Evolutionary conservation across 2,888 invertebrate genomes (phyloP).

Genomic region (Rhimphoctona megacephalus): DNA sequence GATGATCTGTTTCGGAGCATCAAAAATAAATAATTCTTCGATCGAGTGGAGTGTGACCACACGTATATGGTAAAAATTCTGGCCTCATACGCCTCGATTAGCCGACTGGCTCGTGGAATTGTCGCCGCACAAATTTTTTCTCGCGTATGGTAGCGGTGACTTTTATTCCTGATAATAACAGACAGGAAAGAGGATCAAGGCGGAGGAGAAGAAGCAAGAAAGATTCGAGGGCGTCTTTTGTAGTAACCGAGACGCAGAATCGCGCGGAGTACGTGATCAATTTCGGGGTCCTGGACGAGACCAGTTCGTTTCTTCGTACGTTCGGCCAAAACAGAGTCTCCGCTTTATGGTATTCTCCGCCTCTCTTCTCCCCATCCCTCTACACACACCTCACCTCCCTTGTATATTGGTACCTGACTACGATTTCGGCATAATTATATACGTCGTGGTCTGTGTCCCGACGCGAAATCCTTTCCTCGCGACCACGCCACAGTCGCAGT

Average conservation of each 20-base stretch:
- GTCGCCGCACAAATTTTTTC: constrained; percentile 81
- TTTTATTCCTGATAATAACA: constrained; percentile 85
- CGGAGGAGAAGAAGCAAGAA: constrained; percentile 21
- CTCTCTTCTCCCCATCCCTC: constrained; percentile 61
- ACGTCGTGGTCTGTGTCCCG: constrained; percentile 76
- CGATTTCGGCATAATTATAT: constrained; percentile 84
- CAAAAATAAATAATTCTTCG: neutral
- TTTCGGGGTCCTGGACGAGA: constrained; percentile 72
- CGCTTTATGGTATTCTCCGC: constrained; percentile 58
- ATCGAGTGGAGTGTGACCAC: constrained; percentile 25
- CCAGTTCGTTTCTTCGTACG: constrained; percentile 73
- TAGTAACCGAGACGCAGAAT: constrained; percentile 42
- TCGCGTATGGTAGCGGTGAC: constrained; percentile 83
- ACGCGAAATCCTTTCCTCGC: constrained; percentile 73
- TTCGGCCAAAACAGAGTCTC: constrained; percentile 58
- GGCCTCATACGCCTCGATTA: constrained; percentile 31
- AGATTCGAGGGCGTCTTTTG: constrained; percentile 53
- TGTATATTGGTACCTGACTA: constrained; percentile 73
- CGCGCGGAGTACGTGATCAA: constrained; percentile 83
- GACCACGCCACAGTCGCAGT: constrained; percentile 65
- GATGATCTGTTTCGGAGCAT: constrained; percentile 19
- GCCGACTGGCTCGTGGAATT: constrained; percentile 74
- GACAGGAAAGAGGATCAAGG: constrained; percentile 74
- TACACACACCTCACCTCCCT: constrained; percentile 43
- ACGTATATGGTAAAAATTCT: constrained; percentile 25